A percentile compares a stretch with the other conserved stretches of the same genome.
These are phyloP conservation scores for Tryphoninae sp. DNA, from an alignment of 2,888 invertebrate genomes.

Conservation along the genomic window DNA sequence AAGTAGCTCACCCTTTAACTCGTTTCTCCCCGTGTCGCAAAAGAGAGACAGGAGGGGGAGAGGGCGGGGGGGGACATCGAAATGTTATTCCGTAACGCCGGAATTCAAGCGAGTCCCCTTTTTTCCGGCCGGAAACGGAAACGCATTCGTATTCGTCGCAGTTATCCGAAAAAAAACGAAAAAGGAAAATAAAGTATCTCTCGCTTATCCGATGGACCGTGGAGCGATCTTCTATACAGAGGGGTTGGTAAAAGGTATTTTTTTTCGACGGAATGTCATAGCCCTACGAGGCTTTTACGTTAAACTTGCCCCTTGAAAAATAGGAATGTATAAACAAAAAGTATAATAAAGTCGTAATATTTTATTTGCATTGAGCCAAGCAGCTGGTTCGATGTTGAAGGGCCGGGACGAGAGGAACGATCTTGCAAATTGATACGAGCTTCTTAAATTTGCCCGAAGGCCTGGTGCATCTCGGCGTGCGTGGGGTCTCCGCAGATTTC, in stretches of 20 bases:
- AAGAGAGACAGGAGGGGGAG: background rate
- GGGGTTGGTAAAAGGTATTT: constrained; percentile 1
- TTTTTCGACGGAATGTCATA: background rate
- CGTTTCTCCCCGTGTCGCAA: constrained; percentile 6
- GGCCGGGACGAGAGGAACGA: constrained; percentile 45
- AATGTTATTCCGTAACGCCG: constrained; percentile 60
- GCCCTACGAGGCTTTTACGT: background rate
- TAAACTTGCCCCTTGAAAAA: constrained; percentile 35
- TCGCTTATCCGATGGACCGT: constrained; percentile 16
- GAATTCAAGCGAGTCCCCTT: constrained; percentile 56
- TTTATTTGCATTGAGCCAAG: constrained; percentile 7
- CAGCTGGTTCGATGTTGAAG: constrained; percentile 27
- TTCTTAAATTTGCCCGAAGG: constrained; percentile 57
- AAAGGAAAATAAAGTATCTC: constrained; percentile 35
- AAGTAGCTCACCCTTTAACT: constrained; percentile 48
- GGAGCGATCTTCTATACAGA: background rate
- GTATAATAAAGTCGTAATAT: constrained; percentile 7
- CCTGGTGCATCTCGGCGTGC: constrained; percentile 55
- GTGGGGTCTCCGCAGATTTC: constrained; percentile 49
- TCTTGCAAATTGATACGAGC: constrained; percentile 55
- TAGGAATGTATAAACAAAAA: background rate
- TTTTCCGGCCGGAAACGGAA: constrained; percentile 70
- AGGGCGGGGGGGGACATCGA: constrained; percentile 15
- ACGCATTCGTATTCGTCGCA: constrained; percentile 69
- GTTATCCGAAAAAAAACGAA: constrained; percentile 45